A percentile compares a stretch with the other conserved stretches of the same genome.
Evolutionary conservation across 2,888 invertebrate species (phyloP).

Genomic region (Papilio demoleus): DNA sequence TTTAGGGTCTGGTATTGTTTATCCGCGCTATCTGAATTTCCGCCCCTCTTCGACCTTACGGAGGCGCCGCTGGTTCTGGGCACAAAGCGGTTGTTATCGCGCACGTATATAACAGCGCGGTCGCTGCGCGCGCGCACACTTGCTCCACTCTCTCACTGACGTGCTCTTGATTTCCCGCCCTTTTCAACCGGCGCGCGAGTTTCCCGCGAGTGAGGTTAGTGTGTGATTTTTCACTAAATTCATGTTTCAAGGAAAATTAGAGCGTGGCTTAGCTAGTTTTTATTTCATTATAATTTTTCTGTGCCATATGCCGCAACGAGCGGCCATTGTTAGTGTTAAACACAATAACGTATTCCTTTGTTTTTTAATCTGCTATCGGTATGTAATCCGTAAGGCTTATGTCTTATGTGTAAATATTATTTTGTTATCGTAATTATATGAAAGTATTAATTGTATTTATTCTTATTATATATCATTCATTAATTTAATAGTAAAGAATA

Average conservation of each 20-base stretch:
- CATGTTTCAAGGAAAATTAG: constrained; percentile 41
- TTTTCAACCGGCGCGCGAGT: constrained; percentile 69
- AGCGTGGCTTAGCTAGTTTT: constrained; percentile 38
- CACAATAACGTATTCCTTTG: constrained; percentile 19
- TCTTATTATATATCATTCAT: not conserved
- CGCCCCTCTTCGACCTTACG: constrained; percentile 49
- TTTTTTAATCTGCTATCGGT: constrained; percentile 11
- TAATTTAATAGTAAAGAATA: not conserved
- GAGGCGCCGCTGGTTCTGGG: constrained; percentile 46
- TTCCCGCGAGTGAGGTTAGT: constrained; percentile 76
- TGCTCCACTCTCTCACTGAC: constrained; percentile 64
- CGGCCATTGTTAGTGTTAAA: constrained; percentile 36
- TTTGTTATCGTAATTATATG: constrained; percentile 10
- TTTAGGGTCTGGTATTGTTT: constrained; percentile 40
- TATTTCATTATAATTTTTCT: constrained; percentile 23
- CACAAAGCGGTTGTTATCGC: constrained; percentile 61
- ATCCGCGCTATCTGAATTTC: constrained; percentile 44
- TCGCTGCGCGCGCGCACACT: constrained; percentile 78
- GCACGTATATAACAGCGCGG: constrained; percentile 69
- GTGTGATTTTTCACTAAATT: constrained; percentile 52
- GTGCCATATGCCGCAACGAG: constrained; percentile 31
- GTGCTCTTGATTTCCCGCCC: constrained; percentile 70
- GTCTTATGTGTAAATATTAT: not conserved
- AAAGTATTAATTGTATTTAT: constrained; percentile 4
- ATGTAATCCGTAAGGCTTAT: constrained; percentile 8